Evolutionary conservation across 2,797 vertebrate species (phyloP).

Genomic region (Notoglanidium macrostoma): DNA sequence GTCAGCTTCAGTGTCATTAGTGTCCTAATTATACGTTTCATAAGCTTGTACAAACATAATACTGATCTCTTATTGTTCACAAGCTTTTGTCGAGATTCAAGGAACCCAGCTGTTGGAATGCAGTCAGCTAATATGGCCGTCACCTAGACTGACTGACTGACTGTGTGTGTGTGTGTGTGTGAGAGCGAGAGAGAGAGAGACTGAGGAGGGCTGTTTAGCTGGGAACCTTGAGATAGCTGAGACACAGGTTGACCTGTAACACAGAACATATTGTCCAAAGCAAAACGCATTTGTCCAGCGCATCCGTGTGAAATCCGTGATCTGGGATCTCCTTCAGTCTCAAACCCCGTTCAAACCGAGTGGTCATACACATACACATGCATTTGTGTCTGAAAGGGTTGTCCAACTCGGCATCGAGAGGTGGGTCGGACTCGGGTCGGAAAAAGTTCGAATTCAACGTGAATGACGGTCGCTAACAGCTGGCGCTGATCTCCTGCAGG

Average conservation of each 20-base stretch:
- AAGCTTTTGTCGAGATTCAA: not conserved
- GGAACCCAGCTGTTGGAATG: conserved; percentile 6
- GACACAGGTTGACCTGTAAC: not conserved
- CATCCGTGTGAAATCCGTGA: not conserved
- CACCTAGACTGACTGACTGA: not conserved
- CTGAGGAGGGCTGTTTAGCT: not conserved
- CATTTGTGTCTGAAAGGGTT: too few relatives aligned
- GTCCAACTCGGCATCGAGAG: too few relatives aligned
- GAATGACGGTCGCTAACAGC: too few relatives aligned
- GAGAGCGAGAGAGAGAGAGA: not conserved
- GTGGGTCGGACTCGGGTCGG: too few relatives aligned
- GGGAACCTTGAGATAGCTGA: not conserved
- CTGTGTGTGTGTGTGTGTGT: not conserved
- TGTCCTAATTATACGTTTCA: conserved; percentile 16
- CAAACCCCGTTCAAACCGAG: not conserved
- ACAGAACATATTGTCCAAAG: not conserved
- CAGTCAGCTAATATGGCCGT: not conserved
- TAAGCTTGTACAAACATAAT: not conserved
- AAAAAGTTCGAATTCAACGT: too few relatives aligned
- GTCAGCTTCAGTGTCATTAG: not conserved
- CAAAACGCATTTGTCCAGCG: not conserved
- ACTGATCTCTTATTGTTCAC: conserved; percentile 10
- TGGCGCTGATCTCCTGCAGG: too few relatives aligned
- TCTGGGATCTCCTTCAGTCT: not conserved
- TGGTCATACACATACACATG: too few relatives aligned